Conservation (phyloP, 92 coral and sea anemone genomes). For the Anthopleura xanthogrammica region DNA sequence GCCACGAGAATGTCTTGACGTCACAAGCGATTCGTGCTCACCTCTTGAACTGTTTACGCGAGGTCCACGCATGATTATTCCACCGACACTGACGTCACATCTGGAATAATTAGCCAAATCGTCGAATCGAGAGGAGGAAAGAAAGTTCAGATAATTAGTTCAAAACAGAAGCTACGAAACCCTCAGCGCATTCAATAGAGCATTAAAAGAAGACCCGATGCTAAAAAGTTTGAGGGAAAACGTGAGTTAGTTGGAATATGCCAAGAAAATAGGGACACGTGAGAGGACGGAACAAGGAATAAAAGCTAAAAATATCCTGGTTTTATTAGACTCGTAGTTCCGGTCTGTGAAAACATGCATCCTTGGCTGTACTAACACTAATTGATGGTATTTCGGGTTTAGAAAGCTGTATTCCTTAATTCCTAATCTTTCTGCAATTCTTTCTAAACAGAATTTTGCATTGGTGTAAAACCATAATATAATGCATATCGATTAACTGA, state of each 20-base stretch:
- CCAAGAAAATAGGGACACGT: not conserved
- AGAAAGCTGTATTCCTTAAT: too few species aligned
- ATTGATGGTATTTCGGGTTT: too few species aligned
- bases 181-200: not conserved
- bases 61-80: constrained; percentile 4
- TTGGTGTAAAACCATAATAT: too few species aligned
- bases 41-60: constrained; percentile 6
- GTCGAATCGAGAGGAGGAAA: not conserved
- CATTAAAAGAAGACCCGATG: not conserved
- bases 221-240: not conserved
- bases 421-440: too few species aligned
- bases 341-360: not conserved
- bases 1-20: constrained; percentile 9
- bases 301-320: not conserved
- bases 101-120: not conserved
- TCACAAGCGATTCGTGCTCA: constrained; percentile 6
- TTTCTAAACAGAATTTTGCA: too few species aligned
- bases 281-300: not conserved
- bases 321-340: not conserved
- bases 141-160: not conserved
- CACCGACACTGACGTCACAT: constrained; percentile 23
- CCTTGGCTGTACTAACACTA: not conserved
- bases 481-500: too few species aligned
- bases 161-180: not conserved
- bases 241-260: not conserved